Base-by-base conservation (phyloP, 2,113 vertebrate species). In the Glaucidium brasilianum region DNA sequence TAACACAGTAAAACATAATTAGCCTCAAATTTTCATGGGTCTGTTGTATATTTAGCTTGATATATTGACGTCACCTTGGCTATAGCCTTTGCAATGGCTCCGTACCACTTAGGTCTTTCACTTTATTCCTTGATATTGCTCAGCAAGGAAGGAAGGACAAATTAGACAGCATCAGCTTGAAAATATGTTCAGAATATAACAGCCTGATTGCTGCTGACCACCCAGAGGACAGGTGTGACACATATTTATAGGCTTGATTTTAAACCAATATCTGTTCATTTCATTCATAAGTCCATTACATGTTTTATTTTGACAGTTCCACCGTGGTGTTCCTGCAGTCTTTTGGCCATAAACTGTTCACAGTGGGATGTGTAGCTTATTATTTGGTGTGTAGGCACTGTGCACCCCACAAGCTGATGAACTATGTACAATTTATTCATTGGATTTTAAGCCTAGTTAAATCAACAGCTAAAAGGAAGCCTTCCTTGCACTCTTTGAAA, bases 361-460 rank as follows among this genome's bases (percentile, higher is more conserved):
- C 75, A 32, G 92, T 45, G 79, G 91, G 93, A 89, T 4, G 74
- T 53, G 86, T 12, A 87, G 91, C n/a, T 95, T 21, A 64, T 97
- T 91, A 79, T 66, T 92, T 91, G 94, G 87, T 76, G 77, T 78
- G 80, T 37, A 22, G 94, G 76, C 88, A 76, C 83, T 8, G 34
- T 59, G 77, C 41, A 72, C 92, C 91, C 87, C 94, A 78, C 69
- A 75, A 84, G 80, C 80, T 95, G 92, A 95, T 85, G 88, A 90
- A 87, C 94, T 92, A 62, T 25, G 49, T 56, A 79, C 86, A 91
- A 97, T 96, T 97, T 96, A 97, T 97, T 96, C 88, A 89, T 87
- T 97, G 91, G 89, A 95, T 95, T 95, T 95, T 72, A 89, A 95
- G 86, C 73, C 77, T 45, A 91, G 91, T 34, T 95, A 96, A 96